A percentile compares a stretch with the other conserved stretches of the same genome.
These are phyloP conservation scores for Tuta absoluta DNA, from an alignment of 2,888 invertebrate genomes.

Conservation along the genomic window DNA sequence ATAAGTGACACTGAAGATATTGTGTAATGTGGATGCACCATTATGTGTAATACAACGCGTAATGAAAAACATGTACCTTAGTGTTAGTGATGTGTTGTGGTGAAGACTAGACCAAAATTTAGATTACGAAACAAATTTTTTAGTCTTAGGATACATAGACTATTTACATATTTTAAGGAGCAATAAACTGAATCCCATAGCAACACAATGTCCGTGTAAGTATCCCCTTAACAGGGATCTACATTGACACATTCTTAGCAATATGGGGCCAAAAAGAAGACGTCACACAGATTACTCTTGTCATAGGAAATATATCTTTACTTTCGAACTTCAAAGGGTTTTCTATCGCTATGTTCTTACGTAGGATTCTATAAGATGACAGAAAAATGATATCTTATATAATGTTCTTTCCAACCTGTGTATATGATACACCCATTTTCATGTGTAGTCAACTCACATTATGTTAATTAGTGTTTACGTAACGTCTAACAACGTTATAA, in stretches of 20 bases:
- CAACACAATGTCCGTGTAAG: neutral
- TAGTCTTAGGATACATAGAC: no score
- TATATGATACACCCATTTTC: neutral
- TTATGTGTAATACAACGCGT: neutral
- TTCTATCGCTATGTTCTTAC: neutral
- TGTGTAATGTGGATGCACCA: neutral
- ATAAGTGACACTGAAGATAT: neutral
- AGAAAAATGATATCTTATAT: neutral
- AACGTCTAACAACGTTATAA: slow-evolving; percentile 3
- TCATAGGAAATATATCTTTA: neutral
- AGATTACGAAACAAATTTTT: no score
- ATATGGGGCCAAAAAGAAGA: neutral
- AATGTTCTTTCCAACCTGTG: no score
- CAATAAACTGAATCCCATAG: no score
- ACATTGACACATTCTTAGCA: neutral
- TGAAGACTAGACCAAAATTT: no score
- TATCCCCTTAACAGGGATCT: neutral
- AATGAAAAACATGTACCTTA: neutral
- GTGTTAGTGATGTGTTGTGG: no score
- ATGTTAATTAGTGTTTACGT: neutral
- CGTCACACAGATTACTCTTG: slow-evolving; percentile 7
- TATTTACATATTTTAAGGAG: no score
- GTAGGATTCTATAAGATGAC: neutral
- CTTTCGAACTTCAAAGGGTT: neutral
- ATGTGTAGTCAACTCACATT: neutral